These are phyloP conservation scores for Caenorhabditis virilis DNA, from an alignment of 2,888 invertebrate genomes.

Conservation along the genomic window DNA sequence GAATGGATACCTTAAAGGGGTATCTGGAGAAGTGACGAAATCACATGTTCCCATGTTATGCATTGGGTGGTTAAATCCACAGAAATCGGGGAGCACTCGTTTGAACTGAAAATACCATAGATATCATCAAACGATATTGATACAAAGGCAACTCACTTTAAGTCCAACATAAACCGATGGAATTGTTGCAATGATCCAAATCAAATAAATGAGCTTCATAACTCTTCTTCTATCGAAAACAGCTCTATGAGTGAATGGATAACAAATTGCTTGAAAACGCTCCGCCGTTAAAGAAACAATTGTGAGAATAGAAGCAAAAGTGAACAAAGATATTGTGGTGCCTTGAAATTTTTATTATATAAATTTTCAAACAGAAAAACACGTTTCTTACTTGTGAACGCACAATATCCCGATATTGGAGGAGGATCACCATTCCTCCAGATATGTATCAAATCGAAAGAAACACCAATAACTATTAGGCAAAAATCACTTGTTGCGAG, in stretches of 20 bases:
- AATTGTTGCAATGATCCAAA: conserved; percentile 61
- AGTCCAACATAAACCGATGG: conserved; percentile 64
- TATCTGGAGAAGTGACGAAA: conserved; percentile 45
- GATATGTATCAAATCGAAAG: conserved; percentile 63
- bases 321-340: conserved; percentile 64
- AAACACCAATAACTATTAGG: conserved; percentile 64
- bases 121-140: neutral
- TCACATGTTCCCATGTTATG: conserved; percentile 58
- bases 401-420: conserved; percentile 60
- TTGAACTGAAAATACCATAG: conserved; percentile 54
- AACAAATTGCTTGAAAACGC: conserved; percentile 65
- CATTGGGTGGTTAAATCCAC: conserved; percentile 57
- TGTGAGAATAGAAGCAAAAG: conserved; percentile 66
- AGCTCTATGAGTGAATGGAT: conserved; percentile 58
- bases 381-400: conserved; percentile 49
- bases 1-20: conserved; percentile 42
- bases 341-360: conserved; percentile 39
- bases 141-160: conserved; percentile 48
- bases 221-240: conserved; percentile 47
- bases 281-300: conserved; percentile 62
- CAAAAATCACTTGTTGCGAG: conserved; percentile 58
- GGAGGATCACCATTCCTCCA: conserved; percentile 56
- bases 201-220: conserved; percentile 46
- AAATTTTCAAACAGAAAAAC: neutral
- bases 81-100: conserved; percentile 60